Percentiles rank a stretch among this genome's conserved stretches.
These are phyloP conservation scores for Borostomias antarcticus DNA, from an alignment of 2,797 vertebrate species.

Conservation along the genomic window DNA sequence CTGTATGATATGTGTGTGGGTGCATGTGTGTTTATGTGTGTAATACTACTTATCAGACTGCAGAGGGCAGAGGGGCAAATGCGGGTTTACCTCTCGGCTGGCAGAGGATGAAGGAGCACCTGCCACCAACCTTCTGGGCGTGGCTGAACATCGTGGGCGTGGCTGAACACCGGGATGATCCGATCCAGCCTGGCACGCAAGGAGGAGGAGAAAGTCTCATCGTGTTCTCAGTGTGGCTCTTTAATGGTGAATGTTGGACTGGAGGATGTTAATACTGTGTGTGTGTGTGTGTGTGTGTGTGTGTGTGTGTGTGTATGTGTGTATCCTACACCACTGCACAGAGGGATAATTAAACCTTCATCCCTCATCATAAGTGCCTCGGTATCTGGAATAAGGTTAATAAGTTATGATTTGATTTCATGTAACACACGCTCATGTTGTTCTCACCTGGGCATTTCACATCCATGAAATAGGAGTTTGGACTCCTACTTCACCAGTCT, in stretches of 20 bases:
- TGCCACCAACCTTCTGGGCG: constrained; percentile 64
- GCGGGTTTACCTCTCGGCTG: constrained; percentile 71
- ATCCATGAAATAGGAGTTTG: constrained; percentile 79
- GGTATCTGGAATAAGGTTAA: too few relatives aligned
- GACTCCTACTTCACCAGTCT: constrained; percentile 73
- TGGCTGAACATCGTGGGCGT: constrained; percentile 77
- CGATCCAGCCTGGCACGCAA: constrained; percentile 62
- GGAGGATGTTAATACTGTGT: neutral
- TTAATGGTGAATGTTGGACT: neutral
- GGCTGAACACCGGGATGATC: constrained; percentile 77
- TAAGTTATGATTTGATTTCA: too few relatives aligned
- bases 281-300: too few relatives aligned
- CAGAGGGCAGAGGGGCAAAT: too few relatives aligned
- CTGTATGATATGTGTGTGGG: too few relatives aligned
- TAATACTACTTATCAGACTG: too few relatives aligned
- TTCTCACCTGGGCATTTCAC: constrained; percentile 72
- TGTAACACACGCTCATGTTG: too few relatives aligned
- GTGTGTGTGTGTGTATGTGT: too few relatives aligned
- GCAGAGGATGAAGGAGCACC: constrained; percentile 71
- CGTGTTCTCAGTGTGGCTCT: neutral
- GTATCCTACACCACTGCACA: neutral
- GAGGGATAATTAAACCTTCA: too few relatives aligned
- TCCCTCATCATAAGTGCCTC: too few relatives aligned
- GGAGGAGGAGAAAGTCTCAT: neutral
- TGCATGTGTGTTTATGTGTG: too few relatives aligned